These are phyloP conservation scores for Cygnus olor DNA, from an alignment of 2,797 vertebrate genomes.

Conservation along the genomic window DNA sequence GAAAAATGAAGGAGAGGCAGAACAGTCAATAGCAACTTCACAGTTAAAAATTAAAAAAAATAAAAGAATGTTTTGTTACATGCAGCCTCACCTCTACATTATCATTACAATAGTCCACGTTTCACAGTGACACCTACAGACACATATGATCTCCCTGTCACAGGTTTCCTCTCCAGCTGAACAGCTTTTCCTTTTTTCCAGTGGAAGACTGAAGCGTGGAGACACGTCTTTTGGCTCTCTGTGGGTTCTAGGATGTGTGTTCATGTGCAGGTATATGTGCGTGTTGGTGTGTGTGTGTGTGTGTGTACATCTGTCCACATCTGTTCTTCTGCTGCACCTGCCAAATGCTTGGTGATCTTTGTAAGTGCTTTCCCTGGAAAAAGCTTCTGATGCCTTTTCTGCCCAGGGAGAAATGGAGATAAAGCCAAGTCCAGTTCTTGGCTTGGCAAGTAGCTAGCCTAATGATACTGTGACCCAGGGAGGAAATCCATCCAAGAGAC, in stretches of 20 bases:
- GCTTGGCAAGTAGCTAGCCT: background rate
- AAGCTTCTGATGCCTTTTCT: background rate
- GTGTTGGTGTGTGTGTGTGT: background rate
- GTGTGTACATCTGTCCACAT: background rate
- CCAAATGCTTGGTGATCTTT: background rate
- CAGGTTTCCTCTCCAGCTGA: background rate
- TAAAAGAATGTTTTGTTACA: background rate
- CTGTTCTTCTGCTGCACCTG: background rate
- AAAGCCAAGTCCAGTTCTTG: constrained; percentile 1
- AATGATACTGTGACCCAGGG: background rate
- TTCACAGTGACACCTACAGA: background rate
- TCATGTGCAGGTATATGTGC: background rate
- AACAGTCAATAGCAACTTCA: background rate
- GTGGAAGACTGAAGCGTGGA: background rate
- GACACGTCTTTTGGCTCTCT: background rate
- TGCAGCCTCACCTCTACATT: background rate
- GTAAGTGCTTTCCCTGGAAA: background rate
- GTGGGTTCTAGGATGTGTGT: background rate
- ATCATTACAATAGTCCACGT: background rate
- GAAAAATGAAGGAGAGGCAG: background rate
- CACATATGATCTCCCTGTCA: background rate
- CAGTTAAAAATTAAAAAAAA: background rate
- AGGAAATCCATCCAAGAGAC: constrained; percentile 30
- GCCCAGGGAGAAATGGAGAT: background rate
- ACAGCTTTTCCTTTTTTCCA: background rate